phyloP scores from a whole-genome alignment of 2,888 invertebrate species.

The Candidula unifasciata region DNA sequence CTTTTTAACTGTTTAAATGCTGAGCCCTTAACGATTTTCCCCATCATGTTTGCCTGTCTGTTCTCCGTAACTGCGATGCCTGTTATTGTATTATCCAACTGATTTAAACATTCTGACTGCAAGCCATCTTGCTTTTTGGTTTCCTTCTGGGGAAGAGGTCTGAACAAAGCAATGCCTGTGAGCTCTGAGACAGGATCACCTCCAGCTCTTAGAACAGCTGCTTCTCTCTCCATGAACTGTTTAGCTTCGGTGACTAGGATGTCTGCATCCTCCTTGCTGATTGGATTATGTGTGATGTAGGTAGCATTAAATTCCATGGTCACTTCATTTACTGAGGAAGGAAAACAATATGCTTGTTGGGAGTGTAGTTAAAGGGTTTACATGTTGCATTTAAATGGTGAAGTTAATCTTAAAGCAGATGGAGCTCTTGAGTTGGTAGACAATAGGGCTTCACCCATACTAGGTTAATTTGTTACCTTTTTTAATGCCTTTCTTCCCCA shows the following conservation, averaged over 20 bases:
- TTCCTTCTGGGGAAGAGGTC: conserved; percentile 55
- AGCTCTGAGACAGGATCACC: conserved; percentile 58
- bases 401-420: no score
- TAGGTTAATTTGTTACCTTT: no score
- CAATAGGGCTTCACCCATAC: no score
- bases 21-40: conserved; percentile 33
- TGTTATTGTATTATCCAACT: conserved; percentile 27
- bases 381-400: no score
- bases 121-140: conserved; percentile 24
- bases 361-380: no score
- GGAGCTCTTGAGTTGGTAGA: no score
- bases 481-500: no score
- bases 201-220: conserved; percentile 55
- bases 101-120: not conserved
- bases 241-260: conserved; percentile 61
- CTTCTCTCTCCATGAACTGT: conserved; percentile 59
- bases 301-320: conserved; percentile 65
- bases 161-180: conserved; percentile 57
- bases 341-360: not conserved
- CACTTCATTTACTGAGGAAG: conserved; percentile 69
- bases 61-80: conserved; percentile 40
- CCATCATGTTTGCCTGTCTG: conserved; percentile 48
- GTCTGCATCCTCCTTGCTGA: conserved; percentile 57
- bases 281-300: conserved; percentile 63
- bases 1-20: conserved; percentile 38